A percentile compares a stretch with the other conserved stretches of the same genome.
Conservation (phyloP, 2,888 invertebrate genomes). For the Eupithecia exiguata region DNA sequence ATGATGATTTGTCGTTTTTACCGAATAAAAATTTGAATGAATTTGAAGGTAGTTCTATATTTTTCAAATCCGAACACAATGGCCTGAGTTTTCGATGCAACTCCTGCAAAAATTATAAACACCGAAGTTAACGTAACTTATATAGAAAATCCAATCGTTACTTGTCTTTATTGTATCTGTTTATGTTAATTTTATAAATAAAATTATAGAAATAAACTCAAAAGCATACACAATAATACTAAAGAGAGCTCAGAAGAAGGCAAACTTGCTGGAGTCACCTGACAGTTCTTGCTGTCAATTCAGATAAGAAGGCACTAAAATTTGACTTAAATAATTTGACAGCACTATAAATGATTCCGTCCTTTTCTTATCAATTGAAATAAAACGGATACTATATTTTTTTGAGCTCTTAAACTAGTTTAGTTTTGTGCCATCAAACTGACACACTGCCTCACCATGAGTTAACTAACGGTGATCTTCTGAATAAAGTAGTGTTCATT, state of each 20-base stretch:
- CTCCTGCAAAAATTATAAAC: slow-evolving; percentile 86
- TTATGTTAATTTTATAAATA: neutral
- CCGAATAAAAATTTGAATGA: slow-evolving; percentile 92
- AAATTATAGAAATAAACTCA: neutral
- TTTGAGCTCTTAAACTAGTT: no score
- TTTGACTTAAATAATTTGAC: no score
- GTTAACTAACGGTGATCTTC: no score
- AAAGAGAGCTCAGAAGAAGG: neutral
- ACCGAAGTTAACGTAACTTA: neutral
- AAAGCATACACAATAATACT: neutral
- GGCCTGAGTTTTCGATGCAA: slow-evolving; percentile 93
- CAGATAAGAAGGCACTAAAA: no score
- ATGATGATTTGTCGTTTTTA: slow-evolving; percentile 90
- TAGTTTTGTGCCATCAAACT: no score
- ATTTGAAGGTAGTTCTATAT: slow-evolving; percentile 91
- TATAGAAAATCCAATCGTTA: neutral
- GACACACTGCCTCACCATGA: no score
- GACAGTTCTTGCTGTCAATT: no score
- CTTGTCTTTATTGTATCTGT: neutral
- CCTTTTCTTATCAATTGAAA: no score
- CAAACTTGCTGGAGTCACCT: neutral
- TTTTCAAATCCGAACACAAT: slow-evolving; percentile 91
- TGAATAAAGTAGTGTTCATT: no score
- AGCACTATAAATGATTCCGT: no score
- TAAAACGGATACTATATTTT: no score